Evolutionary conservation across 2,888 invertebrate species (phyloP), one percentile per base, ranked within the genome.

Genomic region (Lordiphosa andalusiaca): DNA sequence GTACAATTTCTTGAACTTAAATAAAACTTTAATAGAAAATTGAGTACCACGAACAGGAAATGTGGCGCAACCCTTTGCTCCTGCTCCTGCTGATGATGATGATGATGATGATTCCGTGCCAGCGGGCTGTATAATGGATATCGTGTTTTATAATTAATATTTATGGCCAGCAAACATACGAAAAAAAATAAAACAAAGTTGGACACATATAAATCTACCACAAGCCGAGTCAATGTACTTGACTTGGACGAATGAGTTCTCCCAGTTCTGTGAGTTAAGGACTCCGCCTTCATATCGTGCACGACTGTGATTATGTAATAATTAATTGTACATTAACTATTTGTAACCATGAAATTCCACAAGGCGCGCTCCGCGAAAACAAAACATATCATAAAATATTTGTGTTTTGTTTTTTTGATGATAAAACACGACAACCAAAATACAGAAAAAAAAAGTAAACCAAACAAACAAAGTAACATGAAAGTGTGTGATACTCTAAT

Each of bases 261-360:
- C 9, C 38, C 21, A 39, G 19, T 53, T 49, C 64, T 46, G 41
- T 10, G 46, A 21, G 47, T 47, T 16, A 37, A 37, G 42, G 42
- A 50, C 33, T 42, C 50, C 49, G 52, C 46, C 69, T 38, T 37
- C 44, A 23, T 70, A 30, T 61, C 80, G 85, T 80, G 80, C 52
- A 53, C 53, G 40, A 49, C 56, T 63, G 84, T 85, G 73, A 80
- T 85, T 80, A 84, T 80, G 84, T 85, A 80, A 80, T 80, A 80
- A 80, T 80, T 85, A 80, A 73, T 84, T 85, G 64, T 67, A 85
- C 80, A 80, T 85, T 85, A 80, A 83, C 81, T 80, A 80, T 80
- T 80, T 80, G 85, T 80, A 80, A 68, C 85, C 80, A 85, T 85
- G 84, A 85, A 80, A 80, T 80, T 80, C 66, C 81, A 55, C 36